Base-by-base conservation (phyloP, 2,113 vertebrate species). In the Colistium nudipinnis region DNA sequence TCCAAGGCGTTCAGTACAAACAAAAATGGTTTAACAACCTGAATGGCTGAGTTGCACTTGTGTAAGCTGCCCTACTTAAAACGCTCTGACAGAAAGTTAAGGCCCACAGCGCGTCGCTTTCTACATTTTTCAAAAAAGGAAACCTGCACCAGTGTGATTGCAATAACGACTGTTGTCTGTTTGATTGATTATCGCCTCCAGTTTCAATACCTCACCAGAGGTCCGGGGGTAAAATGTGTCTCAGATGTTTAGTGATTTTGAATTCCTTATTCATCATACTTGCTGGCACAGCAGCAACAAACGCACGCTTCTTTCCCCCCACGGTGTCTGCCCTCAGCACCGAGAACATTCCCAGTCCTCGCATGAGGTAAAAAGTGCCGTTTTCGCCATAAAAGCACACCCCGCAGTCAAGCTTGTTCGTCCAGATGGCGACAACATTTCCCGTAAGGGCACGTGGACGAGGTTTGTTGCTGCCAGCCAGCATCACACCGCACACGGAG, bases 231-330 rank as follows among this genome's bases (percentile, higher is more conserved):
- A 55, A 80, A 85, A 75, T 38, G 36, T 52, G 44, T 69, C 53
- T 56, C 10, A 57, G 62, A 48, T 61, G 51, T 73, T 77, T 59
- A 68, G 20, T 65, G 36, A 76, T 63, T 76, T 60, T 61, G 65
- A 78, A 81, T 76, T 73, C 68, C 47, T 64, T 52, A 79, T 62
- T 76, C 43, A 53, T 78, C 57, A 76, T 44, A 71, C 54, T 83
- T 68, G 45, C 52, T 66, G 44, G 53, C 19, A 49, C 4, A 28
- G 47, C 24, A 7, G 7, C 14, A 28, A 36, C n/a, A 70, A 63
- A 52, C 20, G 17, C 48, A 27, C 22, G 7, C 41, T 27, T 27
- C 22, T 16, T 31, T 2, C n/a, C 38, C 30, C 27, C 14, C 6
- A 14, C 20, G 3, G 5, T 55, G n/a, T 56, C 35, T 22, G 41